phyloP scores from a whole-genome alignment of 2,113 vertebrate species.

The Sminthopsis crassicaudata region DNA sequence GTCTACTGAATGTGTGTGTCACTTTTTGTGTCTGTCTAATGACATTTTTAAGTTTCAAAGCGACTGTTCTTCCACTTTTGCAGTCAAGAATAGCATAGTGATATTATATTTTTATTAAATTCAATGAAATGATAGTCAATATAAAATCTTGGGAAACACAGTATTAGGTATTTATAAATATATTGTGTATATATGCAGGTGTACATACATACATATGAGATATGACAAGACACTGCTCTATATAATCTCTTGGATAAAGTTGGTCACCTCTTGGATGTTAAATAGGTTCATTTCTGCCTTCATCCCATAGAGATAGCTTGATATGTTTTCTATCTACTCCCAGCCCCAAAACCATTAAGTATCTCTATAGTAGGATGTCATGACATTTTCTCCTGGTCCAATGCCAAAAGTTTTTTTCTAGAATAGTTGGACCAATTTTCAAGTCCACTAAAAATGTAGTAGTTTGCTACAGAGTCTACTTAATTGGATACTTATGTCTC shows the following conservation, averaged over 20 bases:
- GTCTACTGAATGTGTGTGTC: constrained; percentile 99
- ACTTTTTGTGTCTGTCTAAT: constrained; percentile 98
- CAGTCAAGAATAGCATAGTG: constrained; percentile 97
- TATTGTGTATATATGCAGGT: background rate
- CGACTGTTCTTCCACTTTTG: constrained; percentile 99
- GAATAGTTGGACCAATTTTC: background rate
- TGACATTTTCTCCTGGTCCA: background rate
- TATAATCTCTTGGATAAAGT: background rate
- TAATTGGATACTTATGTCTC: background rate
- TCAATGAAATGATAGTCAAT: background rate
- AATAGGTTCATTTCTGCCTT: background rate
- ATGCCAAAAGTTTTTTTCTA: background rate
- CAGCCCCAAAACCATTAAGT: background rate
- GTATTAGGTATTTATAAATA: background rate
- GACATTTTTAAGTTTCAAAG: constrained; percentile 95
- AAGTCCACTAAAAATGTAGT: background rate
- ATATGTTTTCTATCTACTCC: background rate
- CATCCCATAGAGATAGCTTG: background rate
- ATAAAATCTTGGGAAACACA: background rate
- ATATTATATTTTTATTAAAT: background rate
- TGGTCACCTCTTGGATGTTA: background rate
- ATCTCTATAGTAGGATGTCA: background rate
- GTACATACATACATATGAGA: background rate
- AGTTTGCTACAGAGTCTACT: background rate
- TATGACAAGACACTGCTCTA: background rate